Base-by-base conservation (phyloP, 2,888 invertebrate genomes). In the Zele albiditarsus region DNA sequence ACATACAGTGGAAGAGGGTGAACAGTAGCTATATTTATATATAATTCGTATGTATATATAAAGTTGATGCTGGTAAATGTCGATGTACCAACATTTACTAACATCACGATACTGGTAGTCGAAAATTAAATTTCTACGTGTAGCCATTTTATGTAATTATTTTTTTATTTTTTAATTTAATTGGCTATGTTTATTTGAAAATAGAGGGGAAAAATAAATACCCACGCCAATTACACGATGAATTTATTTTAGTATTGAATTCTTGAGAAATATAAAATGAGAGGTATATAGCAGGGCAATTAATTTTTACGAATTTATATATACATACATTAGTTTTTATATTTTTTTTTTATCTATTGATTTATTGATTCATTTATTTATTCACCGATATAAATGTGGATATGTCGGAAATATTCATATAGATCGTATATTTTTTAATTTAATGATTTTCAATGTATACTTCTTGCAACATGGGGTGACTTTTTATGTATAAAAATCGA, bases 71-170 rank as follows among this genome's bases (percentile, higher is more conserved):
- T 14, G 53, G 20, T 65, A 31, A 16, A 66, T 63, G 60, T 38
- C 46, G 20, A n/a, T 27, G 42, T 31, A 8, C 38, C 2, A 31
- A 25, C 23, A 65, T 57, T 65, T 46, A 28, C 28, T 8, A 53
- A 20, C 25, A n/a, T 16, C 46, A 33, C 33, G 33, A 33, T 33
- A 33, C 27, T 53, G 23, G 72, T 38, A 28, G 72, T 75, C 74
- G 57, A 77, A 76, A 77, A 77, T 79, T 79, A 76, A 76, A 70
- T 76, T 76, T 73, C 76, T 72, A 73, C 74, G 74, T 74, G 74
- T 74, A 71, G 72, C 66, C 72, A 76, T 76, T 76, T 77, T 71
- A 73, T 79, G 6, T 4, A 8, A n/a, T 8, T 46, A 20, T 53
- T 46, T 46, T 46, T n/a, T 16, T 23, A 53, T 53, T 68, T 76